These are phyloP conservation scores for Menidia beryllina DNA, from an alignment of 2,113 vertebrate genomes.

Conservation along the genomic window DNA sequence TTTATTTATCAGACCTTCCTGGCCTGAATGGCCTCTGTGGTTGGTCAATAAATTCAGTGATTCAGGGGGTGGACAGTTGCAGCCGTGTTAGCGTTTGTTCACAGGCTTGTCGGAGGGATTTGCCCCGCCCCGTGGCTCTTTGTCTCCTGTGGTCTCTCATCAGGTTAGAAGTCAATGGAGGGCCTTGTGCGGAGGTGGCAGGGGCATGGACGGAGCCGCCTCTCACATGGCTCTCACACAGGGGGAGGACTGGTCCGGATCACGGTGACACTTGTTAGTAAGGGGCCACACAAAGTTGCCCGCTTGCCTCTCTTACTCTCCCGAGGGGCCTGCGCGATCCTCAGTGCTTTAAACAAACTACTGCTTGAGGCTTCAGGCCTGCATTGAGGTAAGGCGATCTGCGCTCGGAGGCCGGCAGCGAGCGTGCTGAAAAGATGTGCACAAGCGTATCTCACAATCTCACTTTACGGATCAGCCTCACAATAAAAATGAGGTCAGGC, in stretches of 20 bases:
- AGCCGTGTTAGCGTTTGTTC: conserved; percentile 94
- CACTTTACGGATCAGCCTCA: conserved; percentile 59
- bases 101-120: conserved; percentile 90
- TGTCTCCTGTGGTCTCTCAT: conserved; percentile 88
- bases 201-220: conserved; percentile 83
- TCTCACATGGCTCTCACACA: conserved; percentile 80
- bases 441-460: conserved; percentile 73
- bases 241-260: conserved; percentile 73
- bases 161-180: conserved; percentile 95
- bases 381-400: conserved; percentile 66
- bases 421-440: conserved; percentile 53
- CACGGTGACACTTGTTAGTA: conserved; percentile 79
- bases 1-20: conserved; percentile 68
- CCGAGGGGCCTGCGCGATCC: conserved; percentile 36
- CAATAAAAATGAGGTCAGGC: conserved; percentile 69
- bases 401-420: conserved; percentile 59
- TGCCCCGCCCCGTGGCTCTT: conserved; percentile 84
- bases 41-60: conserved; percentile 96
- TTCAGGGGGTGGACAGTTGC: conserved; percentile 91
- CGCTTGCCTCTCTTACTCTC: conserved; percentile 31
- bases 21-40: conserved; percentile 91
- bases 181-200: conserved; percentile 87
- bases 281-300: conserved; percentile 60
- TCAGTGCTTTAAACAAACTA: conserved; percentile 64
- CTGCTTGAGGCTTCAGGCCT: conserved; percentile 52